Base-by-base conservation (phyloP, 2,113 vertebrate genomes). In the Spermophilus dauricus region DNA sequence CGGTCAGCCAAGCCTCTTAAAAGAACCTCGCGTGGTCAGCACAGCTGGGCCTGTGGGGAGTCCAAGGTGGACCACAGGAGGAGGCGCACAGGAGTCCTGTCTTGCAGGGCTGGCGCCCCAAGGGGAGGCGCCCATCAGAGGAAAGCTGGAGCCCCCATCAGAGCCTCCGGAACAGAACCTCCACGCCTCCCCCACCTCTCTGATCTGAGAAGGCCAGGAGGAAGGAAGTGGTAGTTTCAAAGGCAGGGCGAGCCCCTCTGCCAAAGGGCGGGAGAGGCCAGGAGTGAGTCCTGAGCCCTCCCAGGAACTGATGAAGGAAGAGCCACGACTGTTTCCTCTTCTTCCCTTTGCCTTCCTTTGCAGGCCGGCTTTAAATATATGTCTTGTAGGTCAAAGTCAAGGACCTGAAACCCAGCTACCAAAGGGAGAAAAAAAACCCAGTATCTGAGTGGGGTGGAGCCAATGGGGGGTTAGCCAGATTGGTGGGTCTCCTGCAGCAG, bases 141-240 rank as follows among this genome's bases (percentile, higher is more conserved):
- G 30, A 34, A 61, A 69, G 80, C 51, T 70, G 24, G 30, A 56
- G 73, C 70, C 69, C 37, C 51, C 32, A 14, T 91, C 58, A 69
- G 28, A 8, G 26, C 14, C 10, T 83, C 88, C 5, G 0, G 78
- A 75, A 32, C 56, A 1, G 8, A 51, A 11, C 26, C 61, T 78
- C 26, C 10, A 37, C 0, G 0, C 34, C 73, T 28, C 72, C 82
- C 81, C 86, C 11, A 53, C 53, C 48, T 86, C 94, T 97, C 86
- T 94, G 70, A 82, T 97, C 80, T 86, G 61, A 75, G 94, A 87
- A 94, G 67, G 20, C 48, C 37, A 58, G 56, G 48, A 91, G 92
- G 84, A 93, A 96, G 96, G 95, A 97, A 97, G 92, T 70, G 12
- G 89, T 73, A 56, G 82, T 97, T 98, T 97, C 96, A 95, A 97